Evolutionary conservation across 2,113 vertebrate species (phyloP), one percentile per base, ranked within the genome.

Genomic region (Nicator chloris): DNA sequence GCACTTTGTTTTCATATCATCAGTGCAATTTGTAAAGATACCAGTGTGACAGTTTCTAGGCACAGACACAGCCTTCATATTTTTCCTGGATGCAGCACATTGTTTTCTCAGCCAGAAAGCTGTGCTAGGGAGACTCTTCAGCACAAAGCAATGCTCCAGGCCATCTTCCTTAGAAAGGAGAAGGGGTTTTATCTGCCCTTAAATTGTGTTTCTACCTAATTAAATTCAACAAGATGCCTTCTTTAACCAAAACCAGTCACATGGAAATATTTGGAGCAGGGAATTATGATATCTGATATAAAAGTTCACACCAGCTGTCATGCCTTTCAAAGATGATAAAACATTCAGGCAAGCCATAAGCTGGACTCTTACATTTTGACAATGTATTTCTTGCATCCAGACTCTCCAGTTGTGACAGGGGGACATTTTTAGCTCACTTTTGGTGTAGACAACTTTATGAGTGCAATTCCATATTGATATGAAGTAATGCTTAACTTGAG

Each of bases 11-110:
- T 98, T 97, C 92, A 31, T 94, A 97, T 97, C 94, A 97, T 97
- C 95, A 86, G 72, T 91, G 78, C 61, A 93, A 96, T 97, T 97
- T 96, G 96, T 79, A 96, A 92, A 97, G 97, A 98, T 97, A 95
- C 69, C 88, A 95, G 82, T 92, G 87, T 97, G 98, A 98, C 98
- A 98, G 97, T 96, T 98, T 98, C 97, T 98, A 98, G 97, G 98
- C 98, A 97, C 40, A 78, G 66, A 61, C 88, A 92, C 70, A 95
- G 73, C 35, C 53, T 96, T 95, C 83, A 23, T 97, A 85, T 98
- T 98, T 98, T 98, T 98, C 84, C 97, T 98, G 98, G 97, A 98
- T 92, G 82, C 66, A 95, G 86, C 89, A 85, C 37, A 8, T 94
- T 93, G 51, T 97, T 98, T 98, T 98, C 97, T 97, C 97, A 97